Percentiles rank a stretch among this genome's conserved stretches.
phyloP scores from a whole-genome alignment of 2,888 invertebrate genomes.

The Drosophila testacea region DNA sequence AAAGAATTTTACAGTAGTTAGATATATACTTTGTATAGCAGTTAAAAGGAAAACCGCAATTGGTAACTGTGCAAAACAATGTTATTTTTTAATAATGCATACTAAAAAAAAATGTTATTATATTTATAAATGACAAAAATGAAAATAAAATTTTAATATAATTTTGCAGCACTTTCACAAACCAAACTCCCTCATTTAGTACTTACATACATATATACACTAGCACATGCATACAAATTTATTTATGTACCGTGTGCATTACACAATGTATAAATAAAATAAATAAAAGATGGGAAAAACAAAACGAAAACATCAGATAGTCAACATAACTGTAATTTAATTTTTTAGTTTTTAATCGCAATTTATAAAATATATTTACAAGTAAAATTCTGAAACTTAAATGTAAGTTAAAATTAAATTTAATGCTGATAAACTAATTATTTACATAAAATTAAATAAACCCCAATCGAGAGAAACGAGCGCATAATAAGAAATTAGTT shows the following conservation, averaged over 20 bases:
- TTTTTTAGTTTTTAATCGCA: conserved; percentile 73
- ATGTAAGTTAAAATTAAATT: conserved; percentile 55
- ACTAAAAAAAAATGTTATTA: conserved; percentile 42
- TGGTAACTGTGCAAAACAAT: conserved; percentile 60
- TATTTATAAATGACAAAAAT: conserved; percentile 48
- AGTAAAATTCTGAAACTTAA: conserved; percentile 45
- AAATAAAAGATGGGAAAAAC: conserved; percentile 26
- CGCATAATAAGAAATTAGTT: conserved; percentile 56
- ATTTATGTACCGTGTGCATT: conserved; percentile 48
- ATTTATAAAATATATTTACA: conserved; percentile 74
- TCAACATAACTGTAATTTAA: conserved; percentile 55
- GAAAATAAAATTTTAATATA: conserved; percentile 51
- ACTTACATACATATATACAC: conserved; percentile 25
- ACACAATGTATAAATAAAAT: conserved; percentile 49
- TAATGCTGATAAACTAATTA: conserved; percentile 57
- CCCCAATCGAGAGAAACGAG: conserved; percentile 41
- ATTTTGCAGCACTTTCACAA: conserved; percentile 72
- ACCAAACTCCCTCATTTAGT: conserved; percentile 49
- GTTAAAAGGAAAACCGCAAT: conserved; percentile 42
- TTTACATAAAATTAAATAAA: conserved; percentile 52
- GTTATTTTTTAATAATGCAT: conserved; percentile 68
- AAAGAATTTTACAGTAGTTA: conserved; percentile 79
- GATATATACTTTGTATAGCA: conserved; percentile 79
- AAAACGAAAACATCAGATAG: conserved; percentile 45
- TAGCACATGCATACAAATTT: conserved; percentile 47